Conservation (phyloP, 2,888 invertebrate genomes). For the Melitaea athalia region DNA sequence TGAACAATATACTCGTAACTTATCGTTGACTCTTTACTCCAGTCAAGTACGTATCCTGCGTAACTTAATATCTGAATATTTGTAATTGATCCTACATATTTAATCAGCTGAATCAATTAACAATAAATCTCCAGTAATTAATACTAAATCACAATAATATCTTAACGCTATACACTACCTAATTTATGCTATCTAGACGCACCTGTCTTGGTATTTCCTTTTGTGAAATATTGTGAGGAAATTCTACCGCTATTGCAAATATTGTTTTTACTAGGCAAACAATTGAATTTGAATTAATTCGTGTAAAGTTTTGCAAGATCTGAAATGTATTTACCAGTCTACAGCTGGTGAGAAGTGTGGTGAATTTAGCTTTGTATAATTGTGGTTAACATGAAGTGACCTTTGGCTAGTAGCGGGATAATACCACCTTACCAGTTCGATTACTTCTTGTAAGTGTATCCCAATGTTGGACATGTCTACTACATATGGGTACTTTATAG, state of each 20-base stretch:
- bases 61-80: constrained; percentile 11
- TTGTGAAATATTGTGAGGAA: constrained; percentile 30
- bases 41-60: background rate
- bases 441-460: no score
- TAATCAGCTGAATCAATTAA: constrained; percentile 33
- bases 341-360: no score
- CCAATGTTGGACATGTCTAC: no score
- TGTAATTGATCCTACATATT: constrained; percentile 17
- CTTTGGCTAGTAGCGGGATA: no score
- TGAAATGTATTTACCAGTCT: background rate
- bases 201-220: constrained; percentile 21
- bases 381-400: no score
- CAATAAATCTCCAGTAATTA: constrained; percentile 35
- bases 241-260: constrained; percentile 12
- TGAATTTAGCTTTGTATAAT: no score
- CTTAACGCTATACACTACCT: constrained; percentile 27
- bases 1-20: background rate
- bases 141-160: constrained; percentile 35
- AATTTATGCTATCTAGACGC: constrained; percentile 33
- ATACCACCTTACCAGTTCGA: no score
- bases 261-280: background rate
- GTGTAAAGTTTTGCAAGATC: background rate
- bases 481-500: no score
- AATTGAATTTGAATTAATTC: background rate
- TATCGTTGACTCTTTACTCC: background rate